Conservation (phyloP, 2,797 vertebrate genomes). For the Synaphobranchus kaupii region DNA sequence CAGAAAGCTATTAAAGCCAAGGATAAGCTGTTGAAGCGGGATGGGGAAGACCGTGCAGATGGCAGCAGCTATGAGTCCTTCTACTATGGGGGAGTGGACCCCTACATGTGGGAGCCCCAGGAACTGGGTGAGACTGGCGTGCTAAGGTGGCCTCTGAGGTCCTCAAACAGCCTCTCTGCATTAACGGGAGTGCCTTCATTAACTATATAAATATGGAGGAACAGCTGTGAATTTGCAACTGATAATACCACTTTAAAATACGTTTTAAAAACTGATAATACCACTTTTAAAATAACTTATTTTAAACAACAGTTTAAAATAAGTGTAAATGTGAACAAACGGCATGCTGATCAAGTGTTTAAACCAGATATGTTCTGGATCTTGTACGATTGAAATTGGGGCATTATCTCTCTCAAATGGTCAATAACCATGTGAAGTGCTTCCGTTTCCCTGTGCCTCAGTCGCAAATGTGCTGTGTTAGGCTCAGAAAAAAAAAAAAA, state of each 20-base stretch:
- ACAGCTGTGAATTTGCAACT: background rate
- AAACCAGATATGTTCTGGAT: background rate
- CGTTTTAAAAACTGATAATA: too few species aligned
- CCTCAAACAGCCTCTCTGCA: background rate
- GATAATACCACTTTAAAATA: background rate
- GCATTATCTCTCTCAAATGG: background rate
- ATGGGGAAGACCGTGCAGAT: slow-evolving; percentile 84
- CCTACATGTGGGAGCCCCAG: slow-evolving; percentile 98
- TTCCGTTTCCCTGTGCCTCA: background rate
- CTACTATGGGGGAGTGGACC: slow-evolving; percentile 93
- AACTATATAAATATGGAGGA: background rate
- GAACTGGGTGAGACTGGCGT: slow-evolving; percentile 83
- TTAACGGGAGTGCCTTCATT: background rate
- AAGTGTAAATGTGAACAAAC: background rate
- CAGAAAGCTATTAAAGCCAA: slow-evolving; percentile 96
- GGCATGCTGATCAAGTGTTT: background rate
- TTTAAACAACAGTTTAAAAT: background rate
- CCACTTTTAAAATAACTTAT: too few species aligned
- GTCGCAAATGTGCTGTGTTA: background rate
- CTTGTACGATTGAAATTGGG: background rate
- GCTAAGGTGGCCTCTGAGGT: background rate
- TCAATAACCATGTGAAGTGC: background rate
- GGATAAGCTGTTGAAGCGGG: slow-evolving; percentile 89
- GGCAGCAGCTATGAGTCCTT: slow-evolving; percentile 87
- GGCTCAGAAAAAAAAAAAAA: background rate